Evolutionary conservation across 2,113 vertebrate species (phyloP), one percentile per base, ranked within the genome.

Genomic region (Lota lota): DNA sequence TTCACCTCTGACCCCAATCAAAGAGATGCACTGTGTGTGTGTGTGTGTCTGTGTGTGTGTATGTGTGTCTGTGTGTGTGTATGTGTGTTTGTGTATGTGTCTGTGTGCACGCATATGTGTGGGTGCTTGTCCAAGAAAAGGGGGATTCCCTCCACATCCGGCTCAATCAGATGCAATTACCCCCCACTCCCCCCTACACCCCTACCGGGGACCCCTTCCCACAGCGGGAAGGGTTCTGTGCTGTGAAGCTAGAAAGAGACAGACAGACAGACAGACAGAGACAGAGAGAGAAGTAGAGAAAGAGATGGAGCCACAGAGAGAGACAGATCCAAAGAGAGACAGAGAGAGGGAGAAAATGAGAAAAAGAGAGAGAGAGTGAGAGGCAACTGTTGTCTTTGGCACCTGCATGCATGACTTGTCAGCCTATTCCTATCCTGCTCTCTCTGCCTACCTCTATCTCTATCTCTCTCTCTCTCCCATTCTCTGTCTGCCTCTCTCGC

Each of bases 371-470:
- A 68, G 82, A 77, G 66, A 72, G 65, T 72, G 80, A 81, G 77
- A 77, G 84, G 81, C 81, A 79, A 84, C 80, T 87, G 76, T 86
- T 79, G 17, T 81, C 85, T 69, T 60, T 83, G 78, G 75, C 90
- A 94, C 92, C 93, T 94, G 93, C 82, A 79, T 64, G 61, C 50
- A 53, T 54, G 20, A 21, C n/a, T 53, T 83, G 83, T 87, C 77
- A 82, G 67, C 82, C 70, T 79, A 77, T 79, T 70, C 1, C 8
- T 21, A 50, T 54, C 72, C 67, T 66, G 36, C 58, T 5, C 54
- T n/a, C 20, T 22, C 24, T n/a, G 47, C 17, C 19, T 56, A 3
- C 17, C 84, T 12, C 77, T 68, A 81, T 72, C 74, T 81, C 56
- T 72, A 63, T 22, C 75, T 77, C 84, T 76, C 80, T 80, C 78